phyloP scores from a whole-genome alignment of 2,888 invertebrate genomes.

The Leptinotarsa peninsularis region DNA sequence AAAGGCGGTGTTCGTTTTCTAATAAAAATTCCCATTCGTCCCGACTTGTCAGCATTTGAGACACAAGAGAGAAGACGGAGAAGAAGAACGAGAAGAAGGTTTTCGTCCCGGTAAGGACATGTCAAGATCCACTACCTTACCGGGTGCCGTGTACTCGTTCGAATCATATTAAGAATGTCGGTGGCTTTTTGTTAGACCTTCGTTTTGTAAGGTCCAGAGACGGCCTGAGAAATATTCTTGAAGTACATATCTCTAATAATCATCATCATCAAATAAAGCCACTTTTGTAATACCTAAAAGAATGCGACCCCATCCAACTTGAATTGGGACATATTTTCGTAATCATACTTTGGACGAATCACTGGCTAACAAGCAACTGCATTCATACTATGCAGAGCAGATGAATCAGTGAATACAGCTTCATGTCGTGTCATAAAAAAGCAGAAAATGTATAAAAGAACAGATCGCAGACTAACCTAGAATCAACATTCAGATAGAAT shows the following conservation, averaged over 20 bases:
- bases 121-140: constrained; percentile 54
- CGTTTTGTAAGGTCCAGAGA: constrained; percentile 20
- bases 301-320: too few species aligned
- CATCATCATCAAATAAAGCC: background rate
- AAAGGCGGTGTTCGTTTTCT: constrained; percentile 47
- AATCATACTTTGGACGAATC: too few species aligned
- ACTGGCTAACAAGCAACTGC: too few species aligned
- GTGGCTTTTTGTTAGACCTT: constrained; percentile 31
- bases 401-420: too few species aligned
- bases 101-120: constrained; percentile 48
- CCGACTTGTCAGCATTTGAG: constrained; percentile 16
- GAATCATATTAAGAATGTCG: constrained; percentile 37
- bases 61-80: constrained; percentile 18
- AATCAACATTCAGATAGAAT: too few species aligned
- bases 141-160: constrained; percentile 46
- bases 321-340: too few species aligned
- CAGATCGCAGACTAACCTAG: too few species aligned
- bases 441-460: too few species aligned
- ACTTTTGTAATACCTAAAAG: too few species aligned
- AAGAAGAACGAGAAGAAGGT: constrained; percentile 6
- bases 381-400: too few species aligned
- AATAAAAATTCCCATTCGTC: constrained; percentile 51
- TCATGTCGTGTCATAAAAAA: too few species aligned
- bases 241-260: background rate
- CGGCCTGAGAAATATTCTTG: background rate